Percentiles rank a stretch among this genome's conserved stretches.
Evolutionary conservation across 2,888 invertebrate species (phyloP).

Genomic region (Ligdia adustata): DNA sequence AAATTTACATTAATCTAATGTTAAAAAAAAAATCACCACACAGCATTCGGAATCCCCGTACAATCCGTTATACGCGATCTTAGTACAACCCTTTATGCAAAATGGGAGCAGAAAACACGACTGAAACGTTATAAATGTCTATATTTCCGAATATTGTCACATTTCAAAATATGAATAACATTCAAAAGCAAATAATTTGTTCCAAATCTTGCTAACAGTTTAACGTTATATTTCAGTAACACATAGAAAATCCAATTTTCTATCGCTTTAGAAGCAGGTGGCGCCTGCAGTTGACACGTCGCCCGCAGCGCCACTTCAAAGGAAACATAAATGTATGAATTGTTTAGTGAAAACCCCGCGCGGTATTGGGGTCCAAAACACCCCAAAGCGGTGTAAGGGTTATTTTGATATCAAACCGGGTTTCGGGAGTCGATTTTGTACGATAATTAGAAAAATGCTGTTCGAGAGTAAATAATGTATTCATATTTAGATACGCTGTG

Average conservation of each 20-base stretch:
- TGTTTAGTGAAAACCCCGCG: conserved; percentile 74
- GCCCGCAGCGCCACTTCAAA: conserved; percentile 78
- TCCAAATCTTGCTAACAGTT: conserved; percentile 4
- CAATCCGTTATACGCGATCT: too few relatives aligned
- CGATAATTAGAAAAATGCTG: conserved; percentile 11
- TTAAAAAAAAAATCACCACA: too few relatives aligned
- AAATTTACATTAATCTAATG: too few relatives aligned
- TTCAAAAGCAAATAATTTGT: not conserved
- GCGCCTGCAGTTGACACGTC: conserved; percentile 73
- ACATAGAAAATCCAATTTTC: conserved; percentile 56
- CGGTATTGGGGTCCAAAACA: conserved; percentile 54
- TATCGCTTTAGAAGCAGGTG: conserved; percentile 68
- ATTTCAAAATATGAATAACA: not conserved
- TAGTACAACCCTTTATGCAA: too few relatives aligned
- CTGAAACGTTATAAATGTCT: too few relatives aligned
- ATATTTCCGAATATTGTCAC: too few relatives aligned
- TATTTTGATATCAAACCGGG: conserved; percentile 35
- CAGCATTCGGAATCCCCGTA: too few relatives aligned
- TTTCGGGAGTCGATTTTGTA: conserved; percentile 15
- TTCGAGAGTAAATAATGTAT: conserved; percentile 5
- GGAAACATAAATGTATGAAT: conserved; percentile 80
- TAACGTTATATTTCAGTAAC: conserved; percentile 7
- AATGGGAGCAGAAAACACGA: too few relatives aligned
- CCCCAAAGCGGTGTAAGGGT: conserved; percentile 52
- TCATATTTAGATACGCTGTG: too few relatives aligned